These are phyloP conservation scores for human (Homo sapiens) DNA, from an alignment of 2,113 vertebrate species.

Conservation along the genomic window GRCh38 chr11:12707001-12707500, in stretches of 20 bases:
- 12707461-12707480: neutral
- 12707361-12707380: neutral
- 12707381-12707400: neutral
- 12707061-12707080: neutral
- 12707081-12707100: neutral
- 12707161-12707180: neutral
- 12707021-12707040: neutral
- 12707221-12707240: conserved; percentile 10
- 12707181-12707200: neutral
- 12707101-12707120: too few species aligned
- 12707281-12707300: conserved; percentile 8
- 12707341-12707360: neutral
- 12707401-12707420: neutral
- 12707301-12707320: neutral
- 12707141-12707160: neutral
- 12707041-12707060: neutral
- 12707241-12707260: neutral
- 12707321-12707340: conserved; percentile 21
- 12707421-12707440: neutral
- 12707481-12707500: neutral
- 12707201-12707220: neutral
- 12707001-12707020: neutral
- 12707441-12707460: neutral
- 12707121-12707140: neutral
- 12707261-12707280: neutral